These are phyloP conservation scores for Rhinogobius similis DNA, from an alignment of 2,113 vertebrate genomes.

Conservation along the genomic window DNA sequence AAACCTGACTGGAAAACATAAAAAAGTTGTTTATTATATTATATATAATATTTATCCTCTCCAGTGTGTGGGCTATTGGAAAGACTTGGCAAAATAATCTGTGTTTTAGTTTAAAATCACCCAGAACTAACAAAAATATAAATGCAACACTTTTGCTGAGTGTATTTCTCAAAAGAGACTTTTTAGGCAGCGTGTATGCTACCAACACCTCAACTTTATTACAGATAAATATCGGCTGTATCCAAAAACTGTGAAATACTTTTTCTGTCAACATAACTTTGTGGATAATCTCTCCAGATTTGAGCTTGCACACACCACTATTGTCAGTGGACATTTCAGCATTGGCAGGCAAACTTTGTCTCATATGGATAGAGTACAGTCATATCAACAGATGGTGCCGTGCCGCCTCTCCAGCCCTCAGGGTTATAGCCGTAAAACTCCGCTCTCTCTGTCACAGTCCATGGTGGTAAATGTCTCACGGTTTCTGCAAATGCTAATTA, in stretches of 20 bases:
- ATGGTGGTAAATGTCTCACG: slow-evolving; percentile 73
- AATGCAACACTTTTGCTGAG: too few species aligned
- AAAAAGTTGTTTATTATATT: too few species aligned
- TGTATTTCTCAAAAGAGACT: too few species aligned
- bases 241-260: not conserved
- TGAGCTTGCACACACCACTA: slow-evolving; percentile 20
- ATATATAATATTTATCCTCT: too few species aligned
- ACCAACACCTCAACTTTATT: slow-evolving; percentile 9
- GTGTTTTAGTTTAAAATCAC: too few species aligned
- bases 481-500: slow-evolving; percentile 76
- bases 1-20: too few species aligned
- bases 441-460: slow-evolving; percentile 75
- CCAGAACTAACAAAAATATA: too few species aligned
- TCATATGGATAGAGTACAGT: slow-evolving; percentile 61
- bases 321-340: slow-evolving; percentile 29
- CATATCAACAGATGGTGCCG: slow-evolving; percentile 76
- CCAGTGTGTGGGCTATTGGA: too few species aligned
- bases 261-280: not conserved
- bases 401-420: slow-evolving; percentile 41
- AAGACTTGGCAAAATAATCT: too few species aligned
- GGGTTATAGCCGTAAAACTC: slow-evolving; percentile 68
- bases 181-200: too few species aligned
- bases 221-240: slow-evolving; percentile 5
- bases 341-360: slow-evolving; percentile 37
- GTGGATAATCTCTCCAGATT: not conserved